Conservation (phyloP, 2,888 invertebrate genomes). For the Cephus pygmeus region DNA sequence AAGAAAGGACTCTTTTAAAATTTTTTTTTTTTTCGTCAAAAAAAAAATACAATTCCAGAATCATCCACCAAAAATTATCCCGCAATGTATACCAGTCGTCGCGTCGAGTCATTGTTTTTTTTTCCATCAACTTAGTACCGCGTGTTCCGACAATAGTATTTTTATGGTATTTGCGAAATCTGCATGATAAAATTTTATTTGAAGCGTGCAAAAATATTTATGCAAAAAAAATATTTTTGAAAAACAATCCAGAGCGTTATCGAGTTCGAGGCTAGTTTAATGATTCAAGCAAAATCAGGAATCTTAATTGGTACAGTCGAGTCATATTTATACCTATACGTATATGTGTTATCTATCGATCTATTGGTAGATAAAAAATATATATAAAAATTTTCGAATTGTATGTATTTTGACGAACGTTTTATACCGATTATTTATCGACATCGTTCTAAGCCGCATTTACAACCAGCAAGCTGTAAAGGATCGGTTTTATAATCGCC, state of each 20-base stretch:
- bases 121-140: background rate
- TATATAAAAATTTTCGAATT: background rate
- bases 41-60: background rate
- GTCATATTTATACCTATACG: background rate
- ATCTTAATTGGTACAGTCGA: background rate
- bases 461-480: conserved; percentile 4
- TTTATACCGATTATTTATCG: background rate
- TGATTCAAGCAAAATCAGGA: background rate
- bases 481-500: conserved; percentile 39
- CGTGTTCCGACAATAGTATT: background rate
- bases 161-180: background rate
- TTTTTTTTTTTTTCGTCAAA: background rate
- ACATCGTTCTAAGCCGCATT: background rate
- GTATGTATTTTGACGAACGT: background rate
- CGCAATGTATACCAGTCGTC: background rate
- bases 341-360: background rate
- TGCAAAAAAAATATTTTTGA: background rate
- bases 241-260: background rate
- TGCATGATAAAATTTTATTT: background rate
- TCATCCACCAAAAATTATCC: background rate
- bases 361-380: background rate
- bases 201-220: background rate
- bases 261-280: background rate
- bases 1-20: background rate
- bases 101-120: background rate